A percentile compares a stretch with the other conserved stretches of the same genome.
Evolutionary conservation across 2,888 invertebrate species (phyloP).

Genomic region (Chalcosyrphus nemorum): DNA sequence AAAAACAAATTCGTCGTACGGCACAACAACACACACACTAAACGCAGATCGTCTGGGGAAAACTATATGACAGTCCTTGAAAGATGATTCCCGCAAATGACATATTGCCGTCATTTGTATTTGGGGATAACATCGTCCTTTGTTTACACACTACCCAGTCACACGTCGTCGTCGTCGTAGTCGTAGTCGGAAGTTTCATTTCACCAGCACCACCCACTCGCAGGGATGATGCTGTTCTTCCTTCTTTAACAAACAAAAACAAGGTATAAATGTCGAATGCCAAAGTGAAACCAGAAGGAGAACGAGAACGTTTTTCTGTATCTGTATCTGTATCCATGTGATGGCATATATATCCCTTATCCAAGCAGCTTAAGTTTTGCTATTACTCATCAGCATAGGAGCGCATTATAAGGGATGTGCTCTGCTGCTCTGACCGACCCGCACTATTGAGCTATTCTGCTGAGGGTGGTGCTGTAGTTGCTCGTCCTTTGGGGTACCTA

Average conservation of each 20-base stretch:
- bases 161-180: too few species aligned
- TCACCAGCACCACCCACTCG: constrained; percentile 2
- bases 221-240: constrained; percentile 18
- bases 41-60: constrained; percentile 60
- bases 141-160: constrained; percentile 65
- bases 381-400: constrained; percentile 60
- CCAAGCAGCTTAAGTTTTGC: constrained; percentile 64
- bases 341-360: constrained; percentile 60
- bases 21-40: constrained; percentile 44
- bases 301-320: constrained; percentile 52
- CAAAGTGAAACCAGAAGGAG: constrained; percentile 50
- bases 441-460: neutral
- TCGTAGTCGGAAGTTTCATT: constrained; percentile 36
- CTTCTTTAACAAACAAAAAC: constrained; percentile 63
- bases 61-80: constrained; percentile 71
- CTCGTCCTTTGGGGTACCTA: constrained; percentile 5
- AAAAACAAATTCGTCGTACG: too few species aligned
- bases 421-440: neutral
- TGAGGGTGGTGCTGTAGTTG: neutral
- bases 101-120: constrained; percentile 75
- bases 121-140: constrained; percentile 73
- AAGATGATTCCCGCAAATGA: constrained; percentile 73
- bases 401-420: constrained; percentile 27
- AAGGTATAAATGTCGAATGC: constrained; percentile 53
- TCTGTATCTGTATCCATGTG: constrained; percentile 34